A percentile compares a stretch with the other conserved stretches of the same genome.
phyloP scores from a whole-genome alignment of 2,797 vertebrate genomes.

The Neosalanx taihuensis region DNA sequence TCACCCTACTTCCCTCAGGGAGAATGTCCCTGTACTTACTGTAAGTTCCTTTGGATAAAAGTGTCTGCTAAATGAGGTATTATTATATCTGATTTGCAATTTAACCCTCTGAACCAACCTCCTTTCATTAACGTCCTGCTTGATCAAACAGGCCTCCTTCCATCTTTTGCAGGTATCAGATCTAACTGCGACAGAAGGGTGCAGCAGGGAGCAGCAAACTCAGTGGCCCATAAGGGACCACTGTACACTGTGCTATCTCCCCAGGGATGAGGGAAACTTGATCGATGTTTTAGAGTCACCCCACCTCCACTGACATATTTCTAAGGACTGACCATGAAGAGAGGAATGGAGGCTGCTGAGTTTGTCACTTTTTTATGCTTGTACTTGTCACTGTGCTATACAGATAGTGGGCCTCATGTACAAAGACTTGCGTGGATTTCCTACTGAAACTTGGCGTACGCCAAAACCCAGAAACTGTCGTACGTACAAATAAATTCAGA shows the following conservation, averaged over 20 bases:
- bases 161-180: neutral
- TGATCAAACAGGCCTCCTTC: conserved; percentile 9
- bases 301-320: neutral
- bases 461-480: no score
- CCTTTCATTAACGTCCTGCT: conserved; percentile 10
- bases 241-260: conserved; percentile 4
- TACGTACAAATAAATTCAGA: no score
- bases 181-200: neutral
- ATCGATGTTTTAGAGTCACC: neutral
- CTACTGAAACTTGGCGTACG: no score
- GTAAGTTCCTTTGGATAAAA: no score
- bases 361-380: neutral
- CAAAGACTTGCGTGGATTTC: no score
- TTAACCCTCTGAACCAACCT: conserved; percentile 22
- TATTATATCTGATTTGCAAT: conserved; percentile 22
- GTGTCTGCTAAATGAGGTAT: no score
- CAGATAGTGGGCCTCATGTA: neutral
- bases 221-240: conserved; percentile 1
- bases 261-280: conserved; percentile 2
- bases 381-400: no score
- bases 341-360: neutral
- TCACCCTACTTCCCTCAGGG: no score
- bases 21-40: no score
- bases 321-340: neutral
- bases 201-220: neutral